A percentile compares a stretch with the other conserved stretches of the same genome.
phyloP scores from a whole-genome alignment of 2,797 vertebrate genomes.

The Phaenicophaeus curvirostris region DNA sequence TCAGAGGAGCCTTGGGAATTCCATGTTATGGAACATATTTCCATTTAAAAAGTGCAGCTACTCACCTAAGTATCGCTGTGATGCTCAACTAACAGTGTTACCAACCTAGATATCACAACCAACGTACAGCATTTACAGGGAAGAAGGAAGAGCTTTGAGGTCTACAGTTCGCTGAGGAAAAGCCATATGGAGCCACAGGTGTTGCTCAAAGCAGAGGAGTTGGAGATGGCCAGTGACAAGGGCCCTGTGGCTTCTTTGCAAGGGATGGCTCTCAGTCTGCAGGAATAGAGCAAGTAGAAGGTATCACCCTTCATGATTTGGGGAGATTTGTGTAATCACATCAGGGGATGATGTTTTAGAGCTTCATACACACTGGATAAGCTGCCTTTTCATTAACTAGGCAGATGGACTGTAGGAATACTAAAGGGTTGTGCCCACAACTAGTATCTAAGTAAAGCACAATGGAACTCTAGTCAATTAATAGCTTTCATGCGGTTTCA shows the following conservation, averaged over 20 bases:
- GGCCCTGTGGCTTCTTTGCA: neutral
- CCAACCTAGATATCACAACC: no score
- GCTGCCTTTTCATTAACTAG: neutral
- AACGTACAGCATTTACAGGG: accelerated
- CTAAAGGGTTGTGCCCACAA: neutral
- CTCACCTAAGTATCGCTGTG: neutral
- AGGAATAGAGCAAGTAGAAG: neutral
- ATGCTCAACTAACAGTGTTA: neutral
- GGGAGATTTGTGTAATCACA: neutral
- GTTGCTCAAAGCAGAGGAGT: neutral
- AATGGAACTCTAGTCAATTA: neutral
- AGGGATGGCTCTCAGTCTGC: neutral
- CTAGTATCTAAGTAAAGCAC: neutral
- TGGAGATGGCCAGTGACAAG: neutral
- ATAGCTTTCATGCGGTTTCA: neutral
- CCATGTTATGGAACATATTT: neutral
- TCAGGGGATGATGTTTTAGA: neutral
- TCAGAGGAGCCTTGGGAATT: constrained; percentile 31
- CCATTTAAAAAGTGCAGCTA: neutral
- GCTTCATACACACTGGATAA: neutral
- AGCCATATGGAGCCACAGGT: neutral
- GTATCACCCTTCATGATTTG: accelerated
- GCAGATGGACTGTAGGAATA: neutral
- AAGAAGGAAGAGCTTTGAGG: neutral
- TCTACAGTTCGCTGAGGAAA: neutral